A percentile compares a stretch with the other conserved stretches of the same genome.
phyloP scores from a whole-genome alignment of 2,797 vertebrate genomes.

The Phalloptychus januarius region DNA sequence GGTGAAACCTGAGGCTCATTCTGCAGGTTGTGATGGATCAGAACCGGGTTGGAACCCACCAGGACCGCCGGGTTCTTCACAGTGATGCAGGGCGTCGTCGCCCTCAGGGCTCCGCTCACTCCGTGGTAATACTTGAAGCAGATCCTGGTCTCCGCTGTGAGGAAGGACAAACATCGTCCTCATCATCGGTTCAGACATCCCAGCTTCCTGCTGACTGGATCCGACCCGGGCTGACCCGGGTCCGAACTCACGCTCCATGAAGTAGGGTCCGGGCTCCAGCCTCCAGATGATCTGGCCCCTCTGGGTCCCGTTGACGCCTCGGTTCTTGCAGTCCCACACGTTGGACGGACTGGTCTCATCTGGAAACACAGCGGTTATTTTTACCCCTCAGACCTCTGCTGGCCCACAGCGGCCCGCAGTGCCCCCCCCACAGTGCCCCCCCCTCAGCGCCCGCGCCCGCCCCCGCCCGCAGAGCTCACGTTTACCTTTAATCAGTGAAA shows the following conservation, averaged over 20 bases:
- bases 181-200: background rate
- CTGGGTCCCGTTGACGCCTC: slow-evolving; percentile 96
- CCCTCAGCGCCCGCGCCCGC: too few species aligned
- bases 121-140: slow-evolving; percentile 99
- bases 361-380: slow-evolving; percentile 53
- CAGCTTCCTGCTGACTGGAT: too few species aligned
- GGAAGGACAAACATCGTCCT: slow-evolving; percentile 8
- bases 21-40: too few species aligned
- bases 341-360: slow-evolving; percentile 98
- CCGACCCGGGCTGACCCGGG: too few species aligned
- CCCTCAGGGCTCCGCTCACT: slow-evolving; percentile 93
- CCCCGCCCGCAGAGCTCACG: too few species aligned
- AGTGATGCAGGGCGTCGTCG: slow-evolving; percentile 96
- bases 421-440: too few species aligned
- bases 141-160: slow-evolving; percentile 95
- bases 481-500: slow-evolving; percentile 67
- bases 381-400: background rate
- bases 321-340: slow-evolving; percentile 99
- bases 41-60: slow-evolving; percentile 32
- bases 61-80: slow-evolving; percentile 94
- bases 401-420: slow-evolving; percentile 13
- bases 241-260: slow-evolving; percentile 92
- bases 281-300: slow-evolving; percentile 98
- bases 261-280: slow-evolving; percentile 94
- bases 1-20: background rate